Conservation (phyloP, 2,888 invertebrate species). For the Hipparchia semele region DNA sequence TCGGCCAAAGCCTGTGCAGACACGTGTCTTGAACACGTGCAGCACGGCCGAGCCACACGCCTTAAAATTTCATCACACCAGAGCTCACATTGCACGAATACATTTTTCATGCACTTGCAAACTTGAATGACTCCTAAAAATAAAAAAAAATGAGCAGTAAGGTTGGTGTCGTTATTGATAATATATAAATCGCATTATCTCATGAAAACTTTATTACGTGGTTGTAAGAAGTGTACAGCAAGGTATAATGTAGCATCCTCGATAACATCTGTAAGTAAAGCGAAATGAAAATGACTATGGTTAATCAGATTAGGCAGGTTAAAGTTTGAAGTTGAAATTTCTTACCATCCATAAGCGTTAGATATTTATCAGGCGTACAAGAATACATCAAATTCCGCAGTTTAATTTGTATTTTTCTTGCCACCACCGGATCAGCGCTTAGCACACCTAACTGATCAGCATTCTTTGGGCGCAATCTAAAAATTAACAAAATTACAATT, state of each 20-base stretch:
- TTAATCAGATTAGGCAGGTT: too few species aligned
- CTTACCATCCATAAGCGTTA: slow-evolving; percentile 58
- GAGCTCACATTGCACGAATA: slow-evolving; percentile 72
- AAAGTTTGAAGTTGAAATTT: background rate
- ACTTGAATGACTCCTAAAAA: slow-evolving; percentile 62
- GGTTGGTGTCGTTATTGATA: background rate
- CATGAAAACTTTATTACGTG: slow-evolving; percentile 53
- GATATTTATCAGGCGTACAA: slow-evolving; percentile 50
- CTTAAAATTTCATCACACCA: slow-evolving; percentile 73
- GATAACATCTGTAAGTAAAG: slow-evolving; percentile 67
- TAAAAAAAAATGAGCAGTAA: background rate
- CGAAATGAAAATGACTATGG: background rate
- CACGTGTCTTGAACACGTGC: slow-evolving; percentile 65
- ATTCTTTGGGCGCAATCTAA: slow-evolving; percentile 62
- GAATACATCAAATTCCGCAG: slow-evolving; percentile 56
- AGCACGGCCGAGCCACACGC: slow-evolving; percentile 62
- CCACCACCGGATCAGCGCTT: slow-evolving; percentile 63
- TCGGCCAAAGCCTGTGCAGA: slow-evolving; percentile 57
- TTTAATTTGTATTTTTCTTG: slow-evolving; percentile 70
- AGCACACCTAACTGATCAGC: slow-evolving; percentile 58
- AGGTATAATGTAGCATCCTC: slow-evolving; percentile 65
- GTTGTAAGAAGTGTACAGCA: slow-evolving; percentile 62
- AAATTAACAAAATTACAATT: slow-evolving; percentile 6
- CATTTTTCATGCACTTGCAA: slow-evolving; percentile 75
- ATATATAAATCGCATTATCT: background rate